These are phyloP conservation scores for Bombus cullumanus DNA, from an alignment of 1,140 invertebrate species.

Conservation along the genomic window DNA sequence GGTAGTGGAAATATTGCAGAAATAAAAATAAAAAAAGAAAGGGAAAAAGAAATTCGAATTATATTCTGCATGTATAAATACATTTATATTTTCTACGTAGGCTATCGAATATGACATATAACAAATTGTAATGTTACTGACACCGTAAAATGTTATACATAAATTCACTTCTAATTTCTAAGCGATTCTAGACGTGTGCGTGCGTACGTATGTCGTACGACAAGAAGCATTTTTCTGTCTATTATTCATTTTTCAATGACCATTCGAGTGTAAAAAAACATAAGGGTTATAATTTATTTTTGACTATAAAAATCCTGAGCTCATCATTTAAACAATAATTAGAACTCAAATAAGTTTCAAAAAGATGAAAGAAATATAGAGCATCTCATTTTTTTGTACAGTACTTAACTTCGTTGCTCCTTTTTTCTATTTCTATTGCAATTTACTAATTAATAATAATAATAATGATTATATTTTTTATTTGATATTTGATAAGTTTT, in stretches of 20 bases:
- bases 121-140: conserved; percentile 21
- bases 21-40: neutral
- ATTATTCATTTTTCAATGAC: neutral
- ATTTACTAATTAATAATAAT: no score
- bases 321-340: no score
- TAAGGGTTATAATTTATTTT: neutral
- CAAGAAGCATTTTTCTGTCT: conserved; percentile 1
- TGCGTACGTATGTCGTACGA: neutral
- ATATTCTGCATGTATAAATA: conserved; percentile 53
- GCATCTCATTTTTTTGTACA: no score
- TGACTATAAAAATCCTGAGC: neutral
- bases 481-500: no score
- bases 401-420: no score
- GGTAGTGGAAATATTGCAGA: conserved; percentile 2
- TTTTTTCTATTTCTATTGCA: no score
- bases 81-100: conserved; percentile 68
- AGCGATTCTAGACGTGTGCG: neutral
- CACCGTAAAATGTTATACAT: conserved; percentile 15
- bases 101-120: conserved; percentile 45
- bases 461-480: no score
- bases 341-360: no score
- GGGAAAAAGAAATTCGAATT: conserved; percentile 22
- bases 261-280: conserved; percentile 15
- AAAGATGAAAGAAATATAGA: no score
- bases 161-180: conserved; percentile 29